Percentiles rank a stretch among this genome's conserved stretches.
Evolutionary conservation across 2,797 vertebrate species (phyloP).

Genomic region (Cryptoprocta ferox): DNA sequence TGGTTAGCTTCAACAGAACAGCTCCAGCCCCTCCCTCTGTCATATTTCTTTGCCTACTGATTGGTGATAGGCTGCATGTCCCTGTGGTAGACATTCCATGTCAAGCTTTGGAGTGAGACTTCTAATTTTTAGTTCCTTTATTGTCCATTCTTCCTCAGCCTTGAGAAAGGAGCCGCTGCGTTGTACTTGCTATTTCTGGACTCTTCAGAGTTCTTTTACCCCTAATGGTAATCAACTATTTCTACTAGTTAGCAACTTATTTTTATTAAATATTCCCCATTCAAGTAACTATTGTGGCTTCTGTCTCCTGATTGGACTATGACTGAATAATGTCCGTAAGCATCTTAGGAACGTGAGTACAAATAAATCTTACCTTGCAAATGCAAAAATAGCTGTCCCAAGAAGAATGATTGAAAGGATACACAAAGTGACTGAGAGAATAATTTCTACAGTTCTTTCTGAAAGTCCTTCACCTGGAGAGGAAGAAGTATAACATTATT

Average conservation of each 20-base stretch:
- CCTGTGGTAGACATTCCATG: not conserved
- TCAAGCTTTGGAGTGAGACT: not conserved
- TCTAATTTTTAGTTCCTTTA: not conserved
- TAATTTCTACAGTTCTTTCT: slow-evolving; percentile 95
- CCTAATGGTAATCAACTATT: not conserved
- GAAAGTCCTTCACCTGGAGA: slow-evolving; percentile 90
- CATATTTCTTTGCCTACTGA: not conserved
- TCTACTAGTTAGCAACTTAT: not conserved
- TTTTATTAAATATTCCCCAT: not conserved
- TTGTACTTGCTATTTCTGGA: not conserved
- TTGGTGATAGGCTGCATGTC: fast-evolving
- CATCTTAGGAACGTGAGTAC: not conserved
- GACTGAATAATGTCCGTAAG: not conserved
- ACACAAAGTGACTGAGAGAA: slow-evolving; percentile 95
- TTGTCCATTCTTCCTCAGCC: not conserved
- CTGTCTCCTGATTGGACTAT: not conserved
- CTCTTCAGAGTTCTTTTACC: not conserved
- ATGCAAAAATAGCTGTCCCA: slow-evolving; percentile 93
- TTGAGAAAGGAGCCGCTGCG: not conserved
- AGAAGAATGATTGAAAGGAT: slow-evolving; percentile 94
- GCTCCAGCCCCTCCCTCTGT: not conserved
- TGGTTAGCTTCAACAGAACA: not conserved
- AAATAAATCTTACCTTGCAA: slow-evolving; percentile 92
- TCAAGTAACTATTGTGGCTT: not conserved
- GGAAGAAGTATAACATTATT: slow-evolving; percentile 44